These are phyloP conservation scores for Etheostoma perlongum DNA, from an alignment of 2,797 vertebrate genomes.

Conservation along the genomic window DNA sequence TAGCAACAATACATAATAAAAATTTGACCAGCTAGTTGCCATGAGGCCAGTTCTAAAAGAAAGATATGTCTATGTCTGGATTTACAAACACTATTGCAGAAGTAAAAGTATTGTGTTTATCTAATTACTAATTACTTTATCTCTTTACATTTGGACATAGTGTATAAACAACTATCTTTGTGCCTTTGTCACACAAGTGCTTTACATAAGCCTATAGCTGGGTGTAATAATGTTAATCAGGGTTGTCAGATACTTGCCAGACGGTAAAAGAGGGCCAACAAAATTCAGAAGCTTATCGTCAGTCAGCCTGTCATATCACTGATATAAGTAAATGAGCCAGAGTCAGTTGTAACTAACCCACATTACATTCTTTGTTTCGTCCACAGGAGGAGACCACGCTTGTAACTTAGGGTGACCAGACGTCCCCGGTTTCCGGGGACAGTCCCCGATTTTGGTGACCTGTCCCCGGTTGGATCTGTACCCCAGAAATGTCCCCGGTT, in stretches of 20 bases:
- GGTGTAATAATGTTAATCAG: slow-evolving; percentile 50
- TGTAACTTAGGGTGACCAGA: background rate
- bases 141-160: background rate
- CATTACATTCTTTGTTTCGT: slow-evolving; percentile 54
- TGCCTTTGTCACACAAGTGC: slow-evolving; percentile 18
- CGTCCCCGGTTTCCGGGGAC: too few species aligned
- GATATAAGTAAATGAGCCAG: slow-evolving; percentile 50
- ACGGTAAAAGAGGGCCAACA: slow-evolving; percentile 36
- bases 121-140: background rate
- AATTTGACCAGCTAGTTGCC: background rate
- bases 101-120: background rate
- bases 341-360: slow-evolving; percentile 56
- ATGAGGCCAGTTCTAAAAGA: background rate
- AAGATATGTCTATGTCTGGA: background rate
- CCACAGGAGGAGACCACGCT: slow-evolving; percentile 56
- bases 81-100: background rate
- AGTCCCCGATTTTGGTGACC: too few species aligned
- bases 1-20: background rate
- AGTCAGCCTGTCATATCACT: slow-evolving; percentile 54
- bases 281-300: slow-evolving; percentile 44
- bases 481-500: too few species aligned
- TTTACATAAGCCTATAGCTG: slow-evolving; percentile 24
- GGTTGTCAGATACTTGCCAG: slow-evolving; percentile 52
- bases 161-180: slow-evolving; percentile 15
- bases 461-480: too few species aligned